These are phyloP conservation scores for Sphaerophoria taeniata DNA, from an alignment of 2,888 invertebrate genomes.

Conservation along the genomic window DNA sequence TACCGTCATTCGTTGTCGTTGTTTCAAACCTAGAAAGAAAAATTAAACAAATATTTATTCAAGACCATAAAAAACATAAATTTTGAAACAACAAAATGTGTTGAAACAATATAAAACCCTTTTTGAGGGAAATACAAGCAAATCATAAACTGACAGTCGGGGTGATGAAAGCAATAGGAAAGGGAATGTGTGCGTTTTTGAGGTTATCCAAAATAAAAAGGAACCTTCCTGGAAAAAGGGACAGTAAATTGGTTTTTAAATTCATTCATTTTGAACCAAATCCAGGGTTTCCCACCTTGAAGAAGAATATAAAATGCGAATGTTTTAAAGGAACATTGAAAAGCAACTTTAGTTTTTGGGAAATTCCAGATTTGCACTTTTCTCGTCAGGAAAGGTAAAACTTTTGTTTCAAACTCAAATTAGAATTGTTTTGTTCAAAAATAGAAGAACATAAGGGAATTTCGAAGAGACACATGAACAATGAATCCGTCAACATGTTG, in stretches of 20 bases:
- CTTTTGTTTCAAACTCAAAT: constrained; percentile 14
- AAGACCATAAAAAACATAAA: constrained; percentile 34
- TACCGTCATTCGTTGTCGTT: constrained; percentile 77
- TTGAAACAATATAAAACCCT: constrained; percentile 22
- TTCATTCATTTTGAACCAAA: constrained; percentile 40
- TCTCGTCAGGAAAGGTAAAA: constrained; percentile 2
- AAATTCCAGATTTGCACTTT: constrained; percentile 20
- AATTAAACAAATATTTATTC: constrained; percentile 26
- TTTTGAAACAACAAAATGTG: background rate
- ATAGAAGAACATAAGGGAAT: constrained; percentile 14
- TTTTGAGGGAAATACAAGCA: constrained; percentile 2
- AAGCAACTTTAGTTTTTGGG: constrained; percentile 11
- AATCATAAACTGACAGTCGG: constrained; percentile 30
- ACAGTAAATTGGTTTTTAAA: background rate
- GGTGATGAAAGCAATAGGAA: constrained; percentile 19
- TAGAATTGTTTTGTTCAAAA: constrained; percentile 18
- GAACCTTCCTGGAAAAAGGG: constrained; percentile 30
- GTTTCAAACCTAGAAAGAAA: constrained; percentile 77
- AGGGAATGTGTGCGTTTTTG: background rate
- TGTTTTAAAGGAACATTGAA: background rate
- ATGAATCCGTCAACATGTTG: constrained; percentile 39
- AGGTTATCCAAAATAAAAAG: background rate
- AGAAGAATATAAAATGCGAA: background rate
- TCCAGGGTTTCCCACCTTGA: background rate
- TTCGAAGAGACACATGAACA: constrained; percentile 15